Base-by-base conservation (phyloP, 1,140 invertebrate genomes). In the Brachionus rubens region DNA sequence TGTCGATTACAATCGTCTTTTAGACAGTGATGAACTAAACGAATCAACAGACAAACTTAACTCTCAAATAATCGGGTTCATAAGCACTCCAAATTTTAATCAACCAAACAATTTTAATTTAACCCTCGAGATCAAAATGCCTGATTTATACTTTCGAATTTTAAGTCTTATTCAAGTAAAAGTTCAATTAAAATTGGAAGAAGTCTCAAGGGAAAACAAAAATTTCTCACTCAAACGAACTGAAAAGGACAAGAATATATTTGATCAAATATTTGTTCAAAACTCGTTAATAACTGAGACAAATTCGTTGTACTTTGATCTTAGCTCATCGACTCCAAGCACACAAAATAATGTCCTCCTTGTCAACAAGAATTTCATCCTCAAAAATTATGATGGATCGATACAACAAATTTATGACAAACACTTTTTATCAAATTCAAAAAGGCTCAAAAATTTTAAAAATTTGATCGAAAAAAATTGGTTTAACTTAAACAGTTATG, bases 231-330 rank as follows among this genome's bases (percentile, higher is more conserved):
- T 33, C 2, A 65, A 43, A 21, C 40, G 41, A 24, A 65, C 14
- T 24, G 59, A 65, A 65, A 65, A 65, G 43, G 40, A 65, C 1
- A 65, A 65, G 43, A 65, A 65, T 65, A 24, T 65, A 65, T 65
- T 65, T 43, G 59, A 65, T 36, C 59, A 65, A 65, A 43, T 65
- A 14, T 65, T 65, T 43, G n/a, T 43, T 12, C 36, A 43, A 65
- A 65, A 43, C 26, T 59, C 54, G 9, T 16, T 59, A 0, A 16
- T 59, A 36, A 36, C 14, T n/a, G 54, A 59, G 36, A 59, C 54
- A n/a, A 59, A 59, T 16, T 59, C 54, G 12, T 33, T 59, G 9
- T 59, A 59, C 10, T 59, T 59, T 33, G 54, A 59, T 28, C 19
- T 59, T 0, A 59, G 54, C 19, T 59, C 54, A 16, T 59, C 54